phyloP scores from a whole-genome alignment of 2,113 vertebrate genomes.

The Saccopteryx bilineata region DNA sequence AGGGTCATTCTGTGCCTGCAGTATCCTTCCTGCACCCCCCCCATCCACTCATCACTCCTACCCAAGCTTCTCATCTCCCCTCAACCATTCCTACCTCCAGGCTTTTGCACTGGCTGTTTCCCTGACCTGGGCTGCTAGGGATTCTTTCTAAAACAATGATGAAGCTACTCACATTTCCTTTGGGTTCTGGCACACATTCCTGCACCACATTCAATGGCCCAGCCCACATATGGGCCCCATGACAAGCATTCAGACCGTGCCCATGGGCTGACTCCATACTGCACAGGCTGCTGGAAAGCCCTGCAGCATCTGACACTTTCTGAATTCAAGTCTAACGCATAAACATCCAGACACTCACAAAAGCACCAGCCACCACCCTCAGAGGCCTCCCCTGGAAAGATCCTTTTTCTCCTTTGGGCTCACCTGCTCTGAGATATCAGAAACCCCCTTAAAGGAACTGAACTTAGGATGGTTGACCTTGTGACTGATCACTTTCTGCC shows the following conservation, averaged over 20 bases:
- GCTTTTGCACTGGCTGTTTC: not conserved
- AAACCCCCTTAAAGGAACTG: not conserved
- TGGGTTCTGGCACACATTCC: not conserved
- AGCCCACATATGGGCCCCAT: not conserved
- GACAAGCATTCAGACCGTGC: not conserved
- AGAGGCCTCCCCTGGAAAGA: not conserved
- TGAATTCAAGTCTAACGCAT: not conserved
- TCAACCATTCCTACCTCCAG: not conserved
- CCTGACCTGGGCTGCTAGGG: not conserved
- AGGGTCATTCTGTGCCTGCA: not conserved
- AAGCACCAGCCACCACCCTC: not conserved
- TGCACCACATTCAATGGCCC: not conserved
- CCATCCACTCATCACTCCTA: too few relatives aligned
- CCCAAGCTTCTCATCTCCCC: not conserved
- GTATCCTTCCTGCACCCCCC: not conserved
- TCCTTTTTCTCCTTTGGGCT: not conserved
- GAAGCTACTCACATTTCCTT: not conserved
- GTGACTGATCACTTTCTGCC: not conserved
- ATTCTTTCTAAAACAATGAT: not conserved
- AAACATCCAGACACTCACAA: slow-evolving; percentile 1
- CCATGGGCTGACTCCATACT: not conserved
- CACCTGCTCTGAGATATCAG: not conserved
- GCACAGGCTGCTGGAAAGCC: not conserved
- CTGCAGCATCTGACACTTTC: not conserved
- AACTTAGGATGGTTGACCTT: not conserved